phyloP scores from a whole-genome alignment of 2,113 vertebrate genomes.

The Bathybates hornii region DNA sequence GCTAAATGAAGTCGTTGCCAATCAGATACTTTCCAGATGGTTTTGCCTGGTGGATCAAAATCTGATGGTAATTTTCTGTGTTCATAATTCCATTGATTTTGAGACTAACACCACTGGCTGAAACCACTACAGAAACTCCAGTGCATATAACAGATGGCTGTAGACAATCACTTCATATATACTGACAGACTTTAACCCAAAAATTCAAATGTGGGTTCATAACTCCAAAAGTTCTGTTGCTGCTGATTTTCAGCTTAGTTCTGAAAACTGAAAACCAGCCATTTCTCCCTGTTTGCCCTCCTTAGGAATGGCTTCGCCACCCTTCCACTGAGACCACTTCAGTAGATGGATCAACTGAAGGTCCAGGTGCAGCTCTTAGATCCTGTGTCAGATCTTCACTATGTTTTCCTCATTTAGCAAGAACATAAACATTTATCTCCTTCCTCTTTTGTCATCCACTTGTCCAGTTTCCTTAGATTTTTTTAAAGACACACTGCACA shows the following conservation, averaged over 20 bases:
- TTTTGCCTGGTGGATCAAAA: neutral
- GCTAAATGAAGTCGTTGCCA: neutral
- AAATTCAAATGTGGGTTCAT: neutral
- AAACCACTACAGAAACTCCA: neutral
- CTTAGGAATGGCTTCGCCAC: neutral
- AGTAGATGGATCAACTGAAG: neutral
- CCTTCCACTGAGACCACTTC: neutral
- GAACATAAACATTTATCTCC: neutral
- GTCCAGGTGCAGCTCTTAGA: neutral
- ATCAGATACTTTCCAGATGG: neutral
- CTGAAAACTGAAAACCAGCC: neutral
- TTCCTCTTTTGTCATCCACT: neutral
- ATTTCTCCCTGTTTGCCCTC: neutral
- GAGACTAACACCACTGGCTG: neutral
- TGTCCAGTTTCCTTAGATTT: neutral
- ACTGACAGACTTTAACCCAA: neutral
- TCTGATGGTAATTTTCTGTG: neutral
- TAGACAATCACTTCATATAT: neutral
- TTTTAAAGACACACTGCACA: neutral
- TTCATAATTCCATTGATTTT: neutral
- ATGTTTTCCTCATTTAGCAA: neutral
- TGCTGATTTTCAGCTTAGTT: neutral
- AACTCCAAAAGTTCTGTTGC: neutral
- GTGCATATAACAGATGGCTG: neutral
- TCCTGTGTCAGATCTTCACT: neutral